These are phyloP conservation scores for Chironomus tepperi DNA, from an alignment of 1,140 invertebrate species.

Conservation along the genomic window DNA sequence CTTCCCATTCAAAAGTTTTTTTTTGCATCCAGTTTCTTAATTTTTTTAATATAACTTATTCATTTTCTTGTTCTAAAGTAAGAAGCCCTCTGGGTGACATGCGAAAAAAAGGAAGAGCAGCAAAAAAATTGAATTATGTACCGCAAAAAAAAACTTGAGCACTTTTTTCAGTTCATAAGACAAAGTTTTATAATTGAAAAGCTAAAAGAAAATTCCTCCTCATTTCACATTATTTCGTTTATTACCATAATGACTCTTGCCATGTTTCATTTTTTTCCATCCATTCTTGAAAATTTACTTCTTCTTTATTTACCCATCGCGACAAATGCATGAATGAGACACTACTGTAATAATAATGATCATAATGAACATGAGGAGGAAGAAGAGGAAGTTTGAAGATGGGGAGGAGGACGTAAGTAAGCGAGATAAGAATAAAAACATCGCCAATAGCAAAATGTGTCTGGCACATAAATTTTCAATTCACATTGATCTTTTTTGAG, in stretches of 20 bases:
- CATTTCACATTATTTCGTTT: too few relatives aligned
- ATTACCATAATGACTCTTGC: too few relatives aligned
- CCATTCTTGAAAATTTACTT: neutral
- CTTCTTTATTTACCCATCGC: neutral
- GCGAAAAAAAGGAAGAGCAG: too few relatives aligned
- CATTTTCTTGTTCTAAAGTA: too few relatives aligned
- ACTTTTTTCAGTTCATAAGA: neutral
- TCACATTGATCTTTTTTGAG: constrained; percentile 12
- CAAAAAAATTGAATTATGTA: too few relatives aligned
- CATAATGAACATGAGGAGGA: neutral
- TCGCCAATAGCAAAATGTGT: constrained; percentile 4
- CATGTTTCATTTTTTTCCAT: neutral
- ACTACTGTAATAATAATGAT: neutral
- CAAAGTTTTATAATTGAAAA: constrained; percentile 15
- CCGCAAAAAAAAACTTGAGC: too few relatives aligned
- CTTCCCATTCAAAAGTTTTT: too few relatives aligned
- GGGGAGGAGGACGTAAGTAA: too few relatives aligned
- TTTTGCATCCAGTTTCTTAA: too few relatives aligned
- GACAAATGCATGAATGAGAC: neutral
- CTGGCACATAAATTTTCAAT: constrained; percentile 8
- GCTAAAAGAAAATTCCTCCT: neutral
- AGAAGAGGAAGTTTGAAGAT: too few relatives aligned
- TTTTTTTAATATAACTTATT: too few relatives aligned
- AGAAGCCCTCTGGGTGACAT: too few relatives aligned
- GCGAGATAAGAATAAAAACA: neutral